Percentiles rank a stretch among this genome's conserved stretches.
Conservation (phyloP, 53 echinoderm and acorn worm species). For the Temnopleurus reevesii region DNA sequence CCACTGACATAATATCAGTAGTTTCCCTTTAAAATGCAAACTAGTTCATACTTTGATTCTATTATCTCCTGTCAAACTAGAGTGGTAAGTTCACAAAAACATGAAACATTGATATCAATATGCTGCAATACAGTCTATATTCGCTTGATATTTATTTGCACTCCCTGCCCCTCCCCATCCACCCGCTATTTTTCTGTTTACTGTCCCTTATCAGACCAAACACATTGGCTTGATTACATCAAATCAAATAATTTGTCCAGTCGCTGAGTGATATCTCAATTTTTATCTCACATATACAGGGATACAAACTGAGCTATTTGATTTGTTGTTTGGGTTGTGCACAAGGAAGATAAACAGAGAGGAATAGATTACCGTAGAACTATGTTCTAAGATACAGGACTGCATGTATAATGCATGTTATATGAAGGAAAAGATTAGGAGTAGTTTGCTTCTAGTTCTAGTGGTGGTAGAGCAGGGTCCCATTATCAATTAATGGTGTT, state of each 20-base stretch:
- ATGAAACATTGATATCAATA: neutral
- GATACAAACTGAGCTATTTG: neutral
- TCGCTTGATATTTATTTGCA: neutral
- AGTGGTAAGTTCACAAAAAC: neutral
- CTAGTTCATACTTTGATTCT: neutral
- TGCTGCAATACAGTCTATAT: too few species aligned
- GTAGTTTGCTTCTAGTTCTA: too few species aligned
- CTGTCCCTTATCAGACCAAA: constrained; percentile 7
- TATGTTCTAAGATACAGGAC: too few species aligned
- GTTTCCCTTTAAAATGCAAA: neutral
- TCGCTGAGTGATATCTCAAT: neutral
- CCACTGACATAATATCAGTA: neutral
- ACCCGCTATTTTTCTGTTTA: neutral
- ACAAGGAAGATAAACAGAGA: neutral
- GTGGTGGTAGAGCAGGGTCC: too few species aligned
- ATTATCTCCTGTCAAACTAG: neutral
- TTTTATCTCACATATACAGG: neutral
- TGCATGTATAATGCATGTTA: too few species aligned
- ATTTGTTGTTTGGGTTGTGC: neutral
- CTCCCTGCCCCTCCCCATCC: neutral
- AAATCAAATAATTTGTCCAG: neutral
- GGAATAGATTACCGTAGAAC: neutral
- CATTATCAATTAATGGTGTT: too few species aligned
- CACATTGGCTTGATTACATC: neutral
- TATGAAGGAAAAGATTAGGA: too few species aligned